Evolutionary conservation across 2,113 vertebrate genomes (phyloP).

Genomic region (Anolis carolinensis): DNA sequence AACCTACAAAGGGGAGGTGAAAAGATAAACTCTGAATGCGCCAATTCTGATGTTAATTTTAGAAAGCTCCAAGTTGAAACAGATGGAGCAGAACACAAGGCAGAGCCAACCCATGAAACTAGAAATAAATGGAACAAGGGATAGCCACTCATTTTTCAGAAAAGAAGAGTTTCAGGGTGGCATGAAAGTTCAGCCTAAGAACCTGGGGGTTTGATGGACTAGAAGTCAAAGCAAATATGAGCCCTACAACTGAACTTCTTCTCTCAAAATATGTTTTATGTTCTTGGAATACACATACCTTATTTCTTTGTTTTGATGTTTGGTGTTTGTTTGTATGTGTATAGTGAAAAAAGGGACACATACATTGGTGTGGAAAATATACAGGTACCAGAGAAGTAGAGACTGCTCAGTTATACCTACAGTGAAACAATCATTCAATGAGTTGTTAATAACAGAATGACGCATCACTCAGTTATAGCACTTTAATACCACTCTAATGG

Average conservation of each 20-base stretch:
- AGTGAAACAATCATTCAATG: no score
- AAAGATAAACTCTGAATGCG: no score
- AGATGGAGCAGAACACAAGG: neutral
- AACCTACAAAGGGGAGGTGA: neutral
- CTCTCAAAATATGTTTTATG: neutral
- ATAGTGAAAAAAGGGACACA: no score
- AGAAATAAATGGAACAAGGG: neutral
- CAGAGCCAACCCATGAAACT: neutral
- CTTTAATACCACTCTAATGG: no score
- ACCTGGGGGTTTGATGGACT: neutral
- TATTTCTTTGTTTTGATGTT: no score
- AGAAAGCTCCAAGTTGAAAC: neutral
- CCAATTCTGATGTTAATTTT: slow-evolving; percentile 1
- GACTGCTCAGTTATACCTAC: no score
- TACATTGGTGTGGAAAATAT: no score
- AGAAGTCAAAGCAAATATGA: neutral
- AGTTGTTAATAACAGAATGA: no score
- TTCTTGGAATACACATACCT: neutral
- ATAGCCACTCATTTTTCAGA: neutral
- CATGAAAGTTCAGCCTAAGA: neutral
- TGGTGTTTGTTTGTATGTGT: no score
- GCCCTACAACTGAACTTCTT: neutral
- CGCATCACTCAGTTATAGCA: no score
- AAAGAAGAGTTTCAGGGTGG: neutral
- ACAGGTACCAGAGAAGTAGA: no score